Conservation (phyloP, 2,888 invertebrate species). For the Polyommatus iphigenia region DNA sequence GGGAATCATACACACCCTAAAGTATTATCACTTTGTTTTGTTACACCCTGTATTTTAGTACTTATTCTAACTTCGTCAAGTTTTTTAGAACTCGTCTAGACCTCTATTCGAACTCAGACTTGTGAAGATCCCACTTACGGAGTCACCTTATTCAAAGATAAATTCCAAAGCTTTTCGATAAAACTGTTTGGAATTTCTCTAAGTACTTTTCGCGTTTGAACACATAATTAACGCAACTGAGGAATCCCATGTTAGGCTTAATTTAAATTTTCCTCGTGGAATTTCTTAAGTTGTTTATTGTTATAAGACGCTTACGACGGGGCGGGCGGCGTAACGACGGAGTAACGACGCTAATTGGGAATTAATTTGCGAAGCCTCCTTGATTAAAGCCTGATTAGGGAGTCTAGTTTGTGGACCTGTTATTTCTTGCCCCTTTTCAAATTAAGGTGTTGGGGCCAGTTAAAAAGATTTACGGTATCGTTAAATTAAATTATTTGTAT, state of each 20-base stretch:
- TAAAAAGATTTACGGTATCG: conserved; percentile 23
- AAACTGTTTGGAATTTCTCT: conserved; percentile 1
- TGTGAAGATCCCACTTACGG: background rate
- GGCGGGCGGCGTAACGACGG: conserved; percentile 47
- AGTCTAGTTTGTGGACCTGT: conserved; percentile 49
- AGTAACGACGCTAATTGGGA: conserved; percentile 65
- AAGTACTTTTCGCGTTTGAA: background rate
- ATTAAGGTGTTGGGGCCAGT: conserved; percentile 33
- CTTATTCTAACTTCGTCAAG: no score
- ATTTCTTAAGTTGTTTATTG: conserved; percentile 66
- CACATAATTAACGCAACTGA: conserved; percentile 27
- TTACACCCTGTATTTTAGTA: no score
- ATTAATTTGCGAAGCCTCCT: conserved; percentile 68
- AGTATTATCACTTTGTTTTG: no score
- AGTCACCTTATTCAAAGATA: conserved; percentile 3
- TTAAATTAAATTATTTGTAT: conserved; percentile 16
- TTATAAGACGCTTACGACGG: conserved; percentile 48
- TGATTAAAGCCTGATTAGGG: conserved; percentile 73
- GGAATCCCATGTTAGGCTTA: conserved; percentile 36
- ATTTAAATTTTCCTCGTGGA: conserved; percentile 46
- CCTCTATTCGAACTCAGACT: background rate
- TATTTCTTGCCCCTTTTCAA: conserved; percentile 30
- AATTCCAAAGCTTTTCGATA: background rate
- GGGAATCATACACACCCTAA: no score
- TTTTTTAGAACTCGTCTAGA: background rate